Base-by-base conservation (phyloP, 1,140 invertebrate genomes). In the Vollenhovia emeryi region DNA sequence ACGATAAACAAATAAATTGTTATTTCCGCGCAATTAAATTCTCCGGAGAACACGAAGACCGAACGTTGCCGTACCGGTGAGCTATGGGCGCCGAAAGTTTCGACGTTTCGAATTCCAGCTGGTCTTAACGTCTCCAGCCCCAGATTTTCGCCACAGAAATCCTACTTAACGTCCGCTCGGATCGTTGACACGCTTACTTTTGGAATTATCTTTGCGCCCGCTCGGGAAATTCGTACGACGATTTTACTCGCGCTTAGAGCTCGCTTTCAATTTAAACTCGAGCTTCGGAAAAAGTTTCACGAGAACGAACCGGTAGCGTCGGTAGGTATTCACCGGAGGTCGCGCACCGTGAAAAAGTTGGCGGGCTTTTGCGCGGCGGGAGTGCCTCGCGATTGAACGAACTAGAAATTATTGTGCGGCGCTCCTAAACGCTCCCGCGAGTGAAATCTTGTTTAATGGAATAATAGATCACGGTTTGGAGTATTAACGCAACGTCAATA, bases 371-470 rank as follows among this genome's bases (percentile, higher is more conserved):
- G 50, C 33, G 33, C 3, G n/a, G 30, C 24, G 62, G 36, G 55
- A 45, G 40, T 33, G 76, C 24, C 55, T 36, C n/a, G 60, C 64
- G 30, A 69, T 55, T 33, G 80, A 75, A 86, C 62, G 24, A 55
- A 27, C 27, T 15, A 43, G 84, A 80, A 85, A 85, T 85, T 82
- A 85, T 85, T 85, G 84, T 69, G 64, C 76, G 18, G 24, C 24
- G 18, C 15, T 36, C 21, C 27, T 71, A 85, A 85, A 85, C 18
- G 84, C 40, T 71, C 55, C 64, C 55, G 9, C 15, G 84, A 30
- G 55, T 85, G 66, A 82, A 82, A 85, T 71, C 64, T 50, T 85
- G 84, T 80, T 85, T 85, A 85, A 85, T 82, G 84, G 75, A 85
- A 85, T 85, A 85, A 85, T 85, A 85, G 64, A 85, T 85, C 64